phyloP scores from a whole-genome alignment of 2,888 invertebrate genomes.

The Rosalia funebris region DNA sequence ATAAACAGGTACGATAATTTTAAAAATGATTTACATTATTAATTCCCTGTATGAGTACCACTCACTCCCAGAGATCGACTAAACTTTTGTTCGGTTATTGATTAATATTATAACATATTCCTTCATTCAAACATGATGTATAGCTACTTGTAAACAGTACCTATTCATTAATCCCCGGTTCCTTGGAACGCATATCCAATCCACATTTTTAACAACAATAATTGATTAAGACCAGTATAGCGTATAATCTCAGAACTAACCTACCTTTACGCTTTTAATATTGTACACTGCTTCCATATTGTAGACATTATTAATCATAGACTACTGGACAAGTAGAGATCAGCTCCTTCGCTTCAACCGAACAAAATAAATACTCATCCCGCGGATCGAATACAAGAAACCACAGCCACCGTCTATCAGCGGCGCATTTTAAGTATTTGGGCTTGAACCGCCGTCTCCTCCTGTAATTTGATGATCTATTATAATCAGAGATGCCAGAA shows the following conservation, averaged over 20 bases:
- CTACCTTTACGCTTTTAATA: background rate
- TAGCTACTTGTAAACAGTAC: background rate
- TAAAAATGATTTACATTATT: too few species aligned
- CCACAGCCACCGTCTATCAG: slow-evolving; percentile 23
- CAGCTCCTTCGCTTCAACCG: background rate
- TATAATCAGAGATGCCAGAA: slow-evolving; percentile 27
- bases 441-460: background rate
- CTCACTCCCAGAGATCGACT: too few species aligned
- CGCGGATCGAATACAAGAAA: background rate
- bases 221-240: background rate
- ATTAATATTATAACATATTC: too few species aligned
- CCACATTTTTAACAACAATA: background rate
- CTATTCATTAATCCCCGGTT: background rate
- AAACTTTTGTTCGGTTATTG: too few species aligned
- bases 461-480: slow-evolving; percentile 28
- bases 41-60: too few species aligned
- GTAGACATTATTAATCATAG: slow-evolving; percentile 17
- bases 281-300: background rate
- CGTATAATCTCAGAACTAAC: background rate
- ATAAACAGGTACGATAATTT: too few species aligned
- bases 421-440: slow-evolving; percentile 11
- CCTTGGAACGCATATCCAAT: background rate
- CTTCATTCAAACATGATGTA: background rate
- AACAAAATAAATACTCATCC: slow-evolving; percentile 10
- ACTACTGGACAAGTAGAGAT: slow-evolving; percentile 8